Evolutionary conservation across 2,797 vertebrate genomes (phyloP).

Genomic region (Chaetophractus vellerosus): DNA sequence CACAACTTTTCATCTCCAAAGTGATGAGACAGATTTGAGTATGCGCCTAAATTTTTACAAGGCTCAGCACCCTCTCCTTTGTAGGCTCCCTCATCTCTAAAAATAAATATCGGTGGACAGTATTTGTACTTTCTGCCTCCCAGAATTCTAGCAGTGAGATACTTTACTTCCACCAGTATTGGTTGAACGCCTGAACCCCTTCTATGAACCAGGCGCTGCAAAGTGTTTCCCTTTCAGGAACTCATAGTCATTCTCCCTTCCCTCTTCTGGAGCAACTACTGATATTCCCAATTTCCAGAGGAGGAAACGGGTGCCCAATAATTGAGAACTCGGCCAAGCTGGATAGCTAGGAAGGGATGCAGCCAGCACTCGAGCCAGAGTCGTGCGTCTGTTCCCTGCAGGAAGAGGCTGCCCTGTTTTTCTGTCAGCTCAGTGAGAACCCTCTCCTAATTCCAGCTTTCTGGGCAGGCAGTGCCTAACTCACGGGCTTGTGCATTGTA

Average conservation of each 20-base stretch:
- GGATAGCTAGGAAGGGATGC: background rate
- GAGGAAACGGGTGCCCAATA: background rate
- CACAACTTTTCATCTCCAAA: conserved; percentile 57
- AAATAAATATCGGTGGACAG: background rate
- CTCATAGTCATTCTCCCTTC: background rate
- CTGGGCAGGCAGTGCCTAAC: background rate
- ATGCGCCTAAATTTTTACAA: conserved; percentile 2
- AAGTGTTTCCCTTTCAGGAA: background rate
- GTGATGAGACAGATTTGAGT: background rate
- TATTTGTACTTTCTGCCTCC: background rate
- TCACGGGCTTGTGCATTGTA: background rate
- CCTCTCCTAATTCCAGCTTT: background rate
- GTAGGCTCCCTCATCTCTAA: conserved; percentile 2
- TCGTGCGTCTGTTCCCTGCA: background rate
- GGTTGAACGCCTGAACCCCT: background rate
- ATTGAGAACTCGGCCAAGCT: background rate
- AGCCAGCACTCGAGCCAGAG: background rate
- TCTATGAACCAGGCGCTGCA: background rate
- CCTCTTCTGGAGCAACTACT: background rate
- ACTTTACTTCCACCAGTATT: background rate
- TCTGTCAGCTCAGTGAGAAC: background rate
- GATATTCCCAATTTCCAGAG: background rate
- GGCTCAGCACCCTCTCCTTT: background rate
- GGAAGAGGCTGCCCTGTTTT: background rate
- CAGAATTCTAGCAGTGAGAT: background rate